Evolutionary conservation across 2,888 invertebrate genomes (phyloP), one percentile per base, ranked within the genome.

Genomic region (Thecophora atra): DNA sequence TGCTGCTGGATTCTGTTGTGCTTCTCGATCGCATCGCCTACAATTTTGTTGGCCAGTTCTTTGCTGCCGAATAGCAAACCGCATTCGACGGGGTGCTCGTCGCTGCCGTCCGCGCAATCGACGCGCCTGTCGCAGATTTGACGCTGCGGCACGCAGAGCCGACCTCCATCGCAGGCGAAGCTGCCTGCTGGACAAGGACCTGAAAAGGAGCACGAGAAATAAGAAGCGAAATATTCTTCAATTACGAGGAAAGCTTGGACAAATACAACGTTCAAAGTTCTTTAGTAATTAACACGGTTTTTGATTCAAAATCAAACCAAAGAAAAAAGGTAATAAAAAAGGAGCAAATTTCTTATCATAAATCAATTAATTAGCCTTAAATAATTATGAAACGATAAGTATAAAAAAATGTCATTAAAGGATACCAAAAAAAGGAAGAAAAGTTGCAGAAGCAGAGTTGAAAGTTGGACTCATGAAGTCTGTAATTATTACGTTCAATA

Each of bases 181-280:
- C 88, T 88, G 77, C 89, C 89, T 84, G 80, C 84, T 82, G 89
- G 88, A 79, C 89, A 89, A 54, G 86, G 82, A 77, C 88, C 89
- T 89, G 79, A 6, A 72, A 74, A 74, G 15, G 58, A 19, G 11
- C 11, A 30, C 24, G 13, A 65, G 65, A 28, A 71, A 65, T 47
- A 64, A 56, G 24, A 64, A 70, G 47, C 2, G 15, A 47, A 47
- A 47, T n/a, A n/a, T n/a, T n/a, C n/a, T n/a, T n/a, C n/a, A n/a
- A n/a, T n/a, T n/a, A n/a, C n/a, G n/a, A n/a, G n/a, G n/a, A n/a
- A n/a, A n/a, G n/a, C n/a, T n/a, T n/a, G n/a, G n/a, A n/a, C n/a
- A n/a, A n/a, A n/a, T n/a, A n/a, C n/a, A n/a, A n/a, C n/a, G n/a
- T n/a, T n/a, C n/a, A n/a, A n/a, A n/a, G n/a, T n/a, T n/a, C n/a